A percentile compares a stretch with the other conserved stretches of the same genome.
Conservation (phyloP, 2,797 vertebrate species). For the Rhabdophis nuchalis region DNA sequence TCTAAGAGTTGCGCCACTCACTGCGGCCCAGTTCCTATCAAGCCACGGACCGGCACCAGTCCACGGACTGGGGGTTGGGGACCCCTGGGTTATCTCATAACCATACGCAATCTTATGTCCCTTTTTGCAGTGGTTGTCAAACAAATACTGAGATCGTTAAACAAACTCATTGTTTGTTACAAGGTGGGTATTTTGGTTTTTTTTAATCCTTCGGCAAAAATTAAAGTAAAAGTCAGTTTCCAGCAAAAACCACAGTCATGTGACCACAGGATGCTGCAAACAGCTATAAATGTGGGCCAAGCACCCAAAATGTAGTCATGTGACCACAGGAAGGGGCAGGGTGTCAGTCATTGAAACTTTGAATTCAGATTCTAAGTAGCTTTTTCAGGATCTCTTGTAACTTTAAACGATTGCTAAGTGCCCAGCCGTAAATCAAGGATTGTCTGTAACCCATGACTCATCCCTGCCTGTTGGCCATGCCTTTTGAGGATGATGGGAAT, state of each 20-base stretch:
- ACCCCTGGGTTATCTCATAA: neutral
- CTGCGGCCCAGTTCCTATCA: too few species aligned
- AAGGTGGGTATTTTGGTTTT: neutral
- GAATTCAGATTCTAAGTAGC: neutral
- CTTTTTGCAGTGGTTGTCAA: neutral
- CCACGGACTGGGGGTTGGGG: too few species aligned
- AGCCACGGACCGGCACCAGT: too few species aligned
- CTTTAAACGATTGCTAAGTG: neutral
- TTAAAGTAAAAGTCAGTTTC: neutral
- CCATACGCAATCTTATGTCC: neutral
- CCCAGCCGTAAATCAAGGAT: neutral
- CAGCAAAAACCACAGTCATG: neutral
- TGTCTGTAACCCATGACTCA: neutral
- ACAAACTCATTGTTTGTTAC: neutral
- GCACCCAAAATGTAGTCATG: neutral
- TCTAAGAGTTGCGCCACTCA: too few species aligned
- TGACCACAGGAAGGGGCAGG: neutral
- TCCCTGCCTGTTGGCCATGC: neutral
- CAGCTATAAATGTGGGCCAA: neutral
- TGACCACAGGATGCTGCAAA: neutral
- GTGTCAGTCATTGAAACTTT: neutral
- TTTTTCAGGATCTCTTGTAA: neutral
- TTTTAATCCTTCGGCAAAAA: neutral
- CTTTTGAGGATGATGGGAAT: neutral
- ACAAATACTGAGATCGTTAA: rapidly evolving